phyloP scores from a whole-genome alignment of 2,113 vertebrate genomes.

The Gopherus flavomarginatus region DNA sequence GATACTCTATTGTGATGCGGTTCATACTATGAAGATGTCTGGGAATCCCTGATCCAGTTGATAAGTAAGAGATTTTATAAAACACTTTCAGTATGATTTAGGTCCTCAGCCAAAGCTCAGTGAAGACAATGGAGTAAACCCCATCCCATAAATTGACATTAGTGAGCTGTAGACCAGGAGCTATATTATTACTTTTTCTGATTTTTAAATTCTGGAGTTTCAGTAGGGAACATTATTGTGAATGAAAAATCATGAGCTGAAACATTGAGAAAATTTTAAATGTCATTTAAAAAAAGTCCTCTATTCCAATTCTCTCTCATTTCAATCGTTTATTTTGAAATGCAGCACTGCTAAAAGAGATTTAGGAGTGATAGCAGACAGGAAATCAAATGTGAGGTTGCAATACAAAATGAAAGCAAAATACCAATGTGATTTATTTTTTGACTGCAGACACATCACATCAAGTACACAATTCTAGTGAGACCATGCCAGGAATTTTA shows the following conservation, averaged over 20 bases:
- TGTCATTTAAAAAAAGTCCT: neutral
- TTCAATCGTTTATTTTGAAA: neutral
- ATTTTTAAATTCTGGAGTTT: neutral
- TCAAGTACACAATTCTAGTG: neutral
- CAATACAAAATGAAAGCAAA: neutral
- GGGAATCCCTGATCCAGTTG: neutral
- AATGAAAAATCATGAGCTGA: neutral
- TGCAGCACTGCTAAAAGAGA: rapidly evolving
- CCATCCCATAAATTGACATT: neutral
- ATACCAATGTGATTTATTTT: rapidly evolving
- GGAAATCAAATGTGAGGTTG: neutral
- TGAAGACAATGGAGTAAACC: neutral
- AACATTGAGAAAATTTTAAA: neutral
- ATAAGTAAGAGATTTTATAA: neutral
- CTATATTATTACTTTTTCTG: neutral
- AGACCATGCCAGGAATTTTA: neutral
- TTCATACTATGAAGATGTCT: neutral
- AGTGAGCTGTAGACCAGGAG: neutral
- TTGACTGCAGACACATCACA: neutral
- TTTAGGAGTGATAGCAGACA: neutral
- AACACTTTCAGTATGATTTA: neutral
- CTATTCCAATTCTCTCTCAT: neutral
- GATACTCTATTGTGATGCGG: neutral
- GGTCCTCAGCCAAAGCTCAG: neutral
- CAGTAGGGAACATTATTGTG: neutral